Base-by-base conservation (phyloP, 2,888 invertebrate genomes). In the Drosophila pseudotakahashii region DNA sequence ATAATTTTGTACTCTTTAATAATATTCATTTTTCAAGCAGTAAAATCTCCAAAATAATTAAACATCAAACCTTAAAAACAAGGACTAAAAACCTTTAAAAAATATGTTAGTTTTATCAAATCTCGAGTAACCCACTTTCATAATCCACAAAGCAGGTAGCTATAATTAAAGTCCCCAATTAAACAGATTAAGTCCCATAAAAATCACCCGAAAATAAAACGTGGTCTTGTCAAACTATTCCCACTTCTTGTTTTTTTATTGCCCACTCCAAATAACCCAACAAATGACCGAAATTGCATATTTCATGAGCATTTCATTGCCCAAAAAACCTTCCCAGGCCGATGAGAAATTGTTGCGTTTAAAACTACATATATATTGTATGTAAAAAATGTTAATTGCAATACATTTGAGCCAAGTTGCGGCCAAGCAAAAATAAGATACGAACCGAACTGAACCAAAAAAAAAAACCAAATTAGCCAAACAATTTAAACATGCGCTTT, bases 321-420 rank as follows among this genome's bases (percentile, higher is more conserved):
- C 51, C 53, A 52, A 45, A 76, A 76, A 73, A 78, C 79, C 73
- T 81, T 84, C 85, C 82, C 80, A 88, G 64, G 66, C 60, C 55
- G 64, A 77, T 82, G 87, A 86, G 87, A 86, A 81, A 88, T 82
- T 51, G 87, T 88, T 88, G 89, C 89, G 78, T 86, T 81, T 68
- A 75, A 61, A 9, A 26, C 32, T 68, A 54, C 55, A 48, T 34
- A 54, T 54, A 48, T 30, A 39, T 39, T 55, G 16, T 52, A 71
- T 72, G 64, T 54, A 76, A 76, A 71, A 79, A 82, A 86, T 79
- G 80, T 89, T 87, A 89, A 82, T 82, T 89, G 85, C 88, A 82
- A 67, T 87, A 78, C 76, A 78, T 73, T 87, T 81, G 67, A 69
- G 50, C 41, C 73, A 64, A 71, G 64, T 55, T 53, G 53, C 37